Evolutionary conservation across 1,140 invertebrate genomes (phyloP).

Genomic region (Drosophila subobscura): DNA sequence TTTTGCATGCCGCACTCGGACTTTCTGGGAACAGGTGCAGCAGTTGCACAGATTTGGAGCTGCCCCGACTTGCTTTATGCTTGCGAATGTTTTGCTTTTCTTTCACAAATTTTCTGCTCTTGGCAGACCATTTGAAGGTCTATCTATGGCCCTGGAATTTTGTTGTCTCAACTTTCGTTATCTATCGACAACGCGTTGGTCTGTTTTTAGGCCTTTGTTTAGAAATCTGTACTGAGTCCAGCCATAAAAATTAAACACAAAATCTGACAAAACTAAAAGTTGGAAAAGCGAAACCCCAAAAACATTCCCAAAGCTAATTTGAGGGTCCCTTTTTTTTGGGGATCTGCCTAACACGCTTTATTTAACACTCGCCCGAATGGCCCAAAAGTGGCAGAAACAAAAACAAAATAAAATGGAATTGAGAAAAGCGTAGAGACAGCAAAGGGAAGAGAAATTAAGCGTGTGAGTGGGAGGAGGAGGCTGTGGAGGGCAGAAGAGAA

Average conservation of each 20-base stretch:
- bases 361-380: slow-evolving; percentile 54
- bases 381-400: slow-evolving; percentile 28
- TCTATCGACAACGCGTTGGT: slow-evolving; percentile 1
- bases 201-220: slow-evolving; percentile 15
- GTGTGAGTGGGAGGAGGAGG: slow-evolving; percentile 9
- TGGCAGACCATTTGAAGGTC: too few relatives aligned
- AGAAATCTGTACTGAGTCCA: slow-evolving; percentile 39
- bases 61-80: too few relatives aligned
- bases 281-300: slow-evolving; percentile 9
- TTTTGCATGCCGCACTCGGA: slow-evolving; percentile 37
- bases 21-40: slow-evolving; percentile 6
- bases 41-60: slow-evolving; percentile 11
- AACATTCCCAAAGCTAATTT: slow-evolving; percentile 59
- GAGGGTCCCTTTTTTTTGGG: slow-evolving; percentile 28
- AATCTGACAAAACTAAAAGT: slow-evolving; percentile 26
- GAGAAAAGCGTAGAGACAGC: slow-evolving; percentile 21
- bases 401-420: slow-evolving; percentile 60
- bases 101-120: neutral
- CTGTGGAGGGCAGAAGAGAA: slow-evolving; percentile 34
- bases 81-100: too few relatives aligned
- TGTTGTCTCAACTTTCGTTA: slow-evolving; percentile 9
- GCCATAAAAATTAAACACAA: slow-evolving; percentile 69
- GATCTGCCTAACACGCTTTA: slow-evolving; percentile 48
- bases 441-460: slow-evolving; percentile 10
- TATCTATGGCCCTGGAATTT: too few relatives aligned